Evolutionary conservation across 2,888 invertebrate genomes (phyloP).

Genomic region (Saturnia pavonia): DNA sequence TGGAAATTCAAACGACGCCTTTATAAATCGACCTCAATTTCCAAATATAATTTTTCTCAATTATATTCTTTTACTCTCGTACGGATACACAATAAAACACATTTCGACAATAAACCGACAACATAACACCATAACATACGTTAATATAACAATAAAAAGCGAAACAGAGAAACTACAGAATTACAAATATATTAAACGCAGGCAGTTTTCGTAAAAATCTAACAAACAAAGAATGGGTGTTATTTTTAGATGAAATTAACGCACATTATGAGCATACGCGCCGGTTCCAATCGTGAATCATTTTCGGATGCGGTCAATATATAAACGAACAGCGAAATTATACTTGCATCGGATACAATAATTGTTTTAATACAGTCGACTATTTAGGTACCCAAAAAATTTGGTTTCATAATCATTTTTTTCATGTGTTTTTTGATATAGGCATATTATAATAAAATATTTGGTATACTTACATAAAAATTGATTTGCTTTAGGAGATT

Average conservation of each 20-base stretch:
- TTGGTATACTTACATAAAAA: no score
- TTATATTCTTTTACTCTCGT: slow-evolving; percentile 20
- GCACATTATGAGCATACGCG: slow-evolving; percentile 73
- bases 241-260: slow-evolving; percentile 81
- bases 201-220: slow-evolving; percentile 75
- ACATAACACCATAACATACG: slow-evolving; percentile 26
- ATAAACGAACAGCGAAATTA: slow-evolving; percentile 33
- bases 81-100: slow-evolving; percentile 23
- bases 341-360: neutral
- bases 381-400: neutral
- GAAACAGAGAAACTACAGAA: slow-evolving; percentile 40
- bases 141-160: slow-evolving; percentile 28
- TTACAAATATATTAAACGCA: slow-evolving; percentile 55
- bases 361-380: neutral
- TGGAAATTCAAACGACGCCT: neutral
- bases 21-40: slow-evolving; percentile 4
- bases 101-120: slow-evolving; percentile 24
- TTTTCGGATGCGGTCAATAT: slow-evolving; percentile 42
- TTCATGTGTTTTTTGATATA: no score
- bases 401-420: neutral
- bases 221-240: slow-evolving; percentile 76
- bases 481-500: no score
- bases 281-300: slow-evolving; percentile 73
- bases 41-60: slow-evolving; percentile 14
- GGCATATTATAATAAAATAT: no score